Conservation (phyloP, 1,140 invertebrate genomes). For the Apis mellifera region Amel_HAv3.1 CM009942.2:8268001-8268500, state of each 20-base stretch:
- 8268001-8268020: neutral
- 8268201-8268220: constrained; percentile 61
- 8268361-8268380: too few species aligned
- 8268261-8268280: constrained; percentile 43
- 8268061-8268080: constrained; percentile 28
- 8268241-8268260: constrained; percentile 35
- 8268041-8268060: constrained; percentile 42
- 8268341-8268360: too few species aligned
- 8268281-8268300: neutral
- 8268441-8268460: too few species aligned
- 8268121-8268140: constrained; percentile 48
- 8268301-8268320: too few species aligned
- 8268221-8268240: constrained; percentile 50
- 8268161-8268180: constrained; percentile 52
- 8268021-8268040: constrained; percentile 43
- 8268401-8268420: too few species aligned
- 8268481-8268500: too few species aligned
- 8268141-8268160: constrained; percentile 11
- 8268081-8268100: constrained; percentile 56
- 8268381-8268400: too few species aligned
- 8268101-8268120: constrained; percentile 60
- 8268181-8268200: constrained; percentile 56
- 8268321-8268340: too few species aligned
- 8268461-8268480: too few species aligned
- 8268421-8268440: too few species aligned